phyloP scores from a whole-genome alignment of 2,888 invertebrate genomes.

The Entomobrya multifasciata region DNA sequence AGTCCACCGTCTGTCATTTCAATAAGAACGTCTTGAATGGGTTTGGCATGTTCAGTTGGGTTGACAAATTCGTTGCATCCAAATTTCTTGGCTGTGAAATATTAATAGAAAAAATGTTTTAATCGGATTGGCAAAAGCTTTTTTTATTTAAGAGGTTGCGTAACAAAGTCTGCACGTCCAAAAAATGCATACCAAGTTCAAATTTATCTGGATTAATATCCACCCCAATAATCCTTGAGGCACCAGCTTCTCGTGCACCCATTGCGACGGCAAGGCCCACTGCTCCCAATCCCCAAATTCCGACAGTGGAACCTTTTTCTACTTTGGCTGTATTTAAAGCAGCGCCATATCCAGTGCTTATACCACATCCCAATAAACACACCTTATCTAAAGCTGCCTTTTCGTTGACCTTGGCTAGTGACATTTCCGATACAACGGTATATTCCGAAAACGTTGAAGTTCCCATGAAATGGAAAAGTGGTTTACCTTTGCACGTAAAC shows the following conservation, averaged over 20 bases:
- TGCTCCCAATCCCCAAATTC: constrained; percentile 96
- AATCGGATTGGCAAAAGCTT: no score
- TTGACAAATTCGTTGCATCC: constrained; percentile 97
- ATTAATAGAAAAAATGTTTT: not conserved
- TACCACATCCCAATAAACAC: constrained; percentile 95
- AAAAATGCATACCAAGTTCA: constrained; percentile 86
- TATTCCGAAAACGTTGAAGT: constrained; percentile 97
- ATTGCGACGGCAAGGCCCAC: constrained; percentile 95
- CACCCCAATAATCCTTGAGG: constrained; percentile 92
- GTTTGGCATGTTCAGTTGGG: constrained; percentile 90
- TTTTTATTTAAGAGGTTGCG: no score
- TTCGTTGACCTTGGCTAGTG: constrained; percentile 90
- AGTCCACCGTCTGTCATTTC: constrained; percentile 96
- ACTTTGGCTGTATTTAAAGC: constrained; percentile 87
- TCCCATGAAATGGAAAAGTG: constrained; percentile 96
- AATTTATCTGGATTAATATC: constrained; percentile 93
- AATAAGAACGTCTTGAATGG: constrained; percentile 93
- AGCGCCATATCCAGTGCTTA: constrained; percentile 97
- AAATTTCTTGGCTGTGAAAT: constrained; percentile 87
- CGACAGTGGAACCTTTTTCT: constrained; percentile 91
- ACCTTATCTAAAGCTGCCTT: constrained; percentile 90
- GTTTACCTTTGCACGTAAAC: constrained; percentile 90
- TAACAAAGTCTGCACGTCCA: no score
- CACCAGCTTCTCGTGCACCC: constrained; percentile 93
- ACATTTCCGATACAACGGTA: constrained; percentile 96